Percentiles rank a stretch among this genome's conserved stretches.
Evolutionary conservation across 2,797 vertebrate species (phyloP).

Genomic region (Myotis vivesi): DNA sequence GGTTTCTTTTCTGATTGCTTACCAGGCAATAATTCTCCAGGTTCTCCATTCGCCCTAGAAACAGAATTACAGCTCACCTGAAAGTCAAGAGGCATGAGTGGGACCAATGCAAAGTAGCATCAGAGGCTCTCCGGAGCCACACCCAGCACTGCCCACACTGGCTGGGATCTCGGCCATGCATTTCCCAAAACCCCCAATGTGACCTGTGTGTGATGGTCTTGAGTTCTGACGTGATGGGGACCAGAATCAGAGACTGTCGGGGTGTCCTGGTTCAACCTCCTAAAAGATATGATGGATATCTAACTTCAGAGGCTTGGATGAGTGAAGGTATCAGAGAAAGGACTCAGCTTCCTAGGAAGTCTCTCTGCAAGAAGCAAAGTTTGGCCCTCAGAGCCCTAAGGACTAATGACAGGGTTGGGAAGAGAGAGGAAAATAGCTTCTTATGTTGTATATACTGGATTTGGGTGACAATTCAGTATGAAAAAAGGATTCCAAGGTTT

Average conservation of each 20-base stretch:
- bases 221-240: not conserved
- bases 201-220: not conserved
- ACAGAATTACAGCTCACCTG: not conserved
- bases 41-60: constrained; percentile 51
- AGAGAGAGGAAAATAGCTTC: not conserved
- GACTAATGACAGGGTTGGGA: not conserved
- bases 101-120: not conserved
- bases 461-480: not conserved
- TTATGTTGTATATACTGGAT: not conserved
- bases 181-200: not conserved
- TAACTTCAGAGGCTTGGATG: not conserved
- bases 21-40: constrained; percentile 72
- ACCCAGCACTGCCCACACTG: rapidly evolving
- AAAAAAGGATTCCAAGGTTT: not conserved
- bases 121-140: not conserved
- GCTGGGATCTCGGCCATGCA: not conserved
- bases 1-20: constrained; percentile 76
- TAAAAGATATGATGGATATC: not conserved
- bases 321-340: not conserved
- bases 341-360: not conserved
- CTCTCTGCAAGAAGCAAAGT: not conserved
- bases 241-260: not conserved
- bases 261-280: not conserved
- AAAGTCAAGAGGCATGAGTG: not conserved
- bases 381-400: not conserved